A percentile compares a stretch with the other conserved stretches of the same genome.
Conservation (phyloP, 1,140 invertebrate species). For the Drosophila parabipectinata region DNA sequence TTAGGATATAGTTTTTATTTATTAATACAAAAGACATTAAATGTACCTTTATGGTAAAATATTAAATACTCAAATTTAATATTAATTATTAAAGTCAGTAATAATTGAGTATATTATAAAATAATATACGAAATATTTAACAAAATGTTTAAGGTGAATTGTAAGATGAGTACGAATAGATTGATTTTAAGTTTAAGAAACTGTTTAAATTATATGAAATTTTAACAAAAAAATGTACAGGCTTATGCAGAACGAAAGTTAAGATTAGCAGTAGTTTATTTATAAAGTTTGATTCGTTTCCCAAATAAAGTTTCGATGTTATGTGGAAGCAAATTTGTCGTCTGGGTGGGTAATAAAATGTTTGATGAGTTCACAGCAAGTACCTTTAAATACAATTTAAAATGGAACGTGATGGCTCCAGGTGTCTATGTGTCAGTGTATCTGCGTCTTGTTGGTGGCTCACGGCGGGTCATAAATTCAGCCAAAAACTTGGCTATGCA, state of each 20-base stretch:
- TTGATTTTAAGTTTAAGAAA: too few relatives aligned
- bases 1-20: background rate
- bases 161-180: too few relatives aligned
- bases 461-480: slow-evolving; percentile 60
- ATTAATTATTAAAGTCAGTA: too few relatives aligned
- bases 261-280: too few relatives aligned
- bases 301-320: background rate
- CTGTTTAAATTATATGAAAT: too few relatives aligned
- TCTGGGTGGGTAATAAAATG: slow-evolving; percentile 30
- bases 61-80: too few relatives aligned
- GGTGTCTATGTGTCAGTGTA: slow-evolving; percentile 6
- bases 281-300: slow-evolving; percentile 3
- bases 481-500: slow-evolving; percentile 53
- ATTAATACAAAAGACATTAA: background rate
- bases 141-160: too few relatives aligned
- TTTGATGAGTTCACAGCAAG: slow-evolving; percentile 26
- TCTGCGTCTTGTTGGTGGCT: slow-evolving; percentile 23
- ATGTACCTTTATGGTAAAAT: too few relatives aligned
- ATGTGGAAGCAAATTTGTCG: slow-evolving; percentile 18
- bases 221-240: too few relatives aligned
- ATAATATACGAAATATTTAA: too few relatives aligned
- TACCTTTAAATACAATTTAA: slow-evolving; percentile 50
- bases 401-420: slow-evolving; percentile 18
- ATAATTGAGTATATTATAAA: too few relatives aligned
- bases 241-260: too few relatives aligned